phyloP scores from a whole-genome alignment of 2,888 invertebrate genomes.

The Cepaea hortensis region DNA sequence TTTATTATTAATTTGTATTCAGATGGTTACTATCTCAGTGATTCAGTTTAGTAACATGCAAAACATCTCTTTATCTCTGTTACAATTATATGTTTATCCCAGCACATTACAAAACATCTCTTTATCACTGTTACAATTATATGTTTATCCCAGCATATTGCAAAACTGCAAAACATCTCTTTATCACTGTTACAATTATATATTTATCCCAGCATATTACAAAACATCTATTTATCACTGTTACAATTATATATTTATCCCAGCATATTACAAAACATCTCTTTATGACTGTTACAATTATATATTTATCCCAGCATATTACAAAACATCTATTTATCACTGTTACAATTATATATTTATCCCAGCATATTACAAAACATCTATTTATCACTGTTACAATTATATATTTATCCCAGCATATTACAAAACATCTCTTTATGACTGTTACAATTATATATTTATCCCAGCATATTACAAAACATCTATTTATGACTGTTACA shows the following conservation, averaged over 20 bases:
- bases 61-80: too few relatives aligned
- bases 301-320: too few relatives aligned
- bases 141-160: slow-evolving; percentile 55
- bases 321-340: not conserved
- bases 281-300: not conserved
- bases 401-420: too few relatives aligned
- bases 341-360: not conserved
- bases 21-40: too few relatives aligned
- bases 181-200: not conserved
- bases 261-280: slow-evolving; percentile 61
- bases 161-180: too few relatives aligned
- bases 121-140: not conserved
- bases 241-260: not conserved
- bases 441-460: not conserved
- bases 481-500: not conserved
- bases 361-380: slow-evolving; percentile 60
- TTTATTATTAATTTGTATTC: too few relatives aligned
- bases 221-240: not conserved
- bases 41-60: too few relatives aligned
- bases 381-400: too few relatives aligned
- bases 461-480: not conserved
- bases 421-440: too few relatives aligned
- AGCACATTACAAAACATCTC: not conserved
- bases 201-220: not conserved
- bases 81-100: not conserved